A percentile compares a stretch with the other conserved stretches of the same genome.
Evolutionary conservation across 2,888 invertebrate species (phyloP).

Genomic region (Pyrgus malvae): DNA sequence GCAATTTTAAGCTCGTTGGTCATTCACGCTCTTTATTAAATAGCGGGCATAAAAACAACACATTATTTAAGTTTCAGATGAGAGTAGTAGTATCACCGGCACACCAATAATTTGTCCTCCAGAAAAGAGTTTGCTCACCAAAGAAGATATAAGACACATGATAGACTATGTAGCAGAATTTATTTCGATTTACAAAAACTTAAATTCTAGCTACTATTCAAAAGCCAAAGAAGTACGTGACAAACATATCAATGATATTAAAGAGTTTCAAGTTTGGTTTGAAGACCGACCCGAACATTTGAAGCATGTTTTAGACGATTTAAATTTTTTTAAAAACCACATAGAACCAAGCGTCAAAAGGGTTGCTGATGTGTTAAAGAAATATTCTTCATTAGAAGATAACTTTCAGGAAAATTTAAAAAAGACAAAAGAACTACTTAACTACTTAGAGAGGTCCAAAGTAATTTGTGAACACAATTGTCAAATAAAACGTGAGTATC

Average conservation of each 20-base stretch:
- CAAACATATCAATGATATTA: slow-evolving; percentile 33
- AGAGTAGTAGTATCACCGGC: neutral
- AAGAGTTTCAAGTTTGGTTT: slow-evolving; percentile 36
- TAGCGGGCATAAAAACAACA: too few relatives aligned
- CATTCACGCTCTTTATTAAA: too few relatives aligned
- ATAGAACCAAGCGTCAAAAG: slow-evolving; percentile 38
- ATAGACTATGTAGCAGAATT: slow-evolving; percentile 37
- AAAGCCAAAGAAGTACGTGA: slow-evolving; percentile 33
- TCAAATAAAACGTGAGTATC: slow-evolving; percentile 29
- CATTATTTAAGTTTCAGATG: neutral
- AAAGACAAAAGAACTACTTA: slow-evolving; percentile 18
- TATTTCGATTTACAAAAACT: slow-evolving; percentile 32
- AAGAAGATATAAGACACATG: slow-evolving; percentile 42
- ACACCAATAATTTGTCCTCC: slow-evolving; percentile 29
- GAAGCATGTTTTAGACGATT: slow-evolving; percentile 44
- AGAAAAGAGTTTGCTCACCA: slow-evolving; percentile 36
- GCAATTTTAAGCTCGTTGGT: too few relatives aligned
- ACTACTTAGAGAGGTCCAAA: slow-evolving; percentile 28
- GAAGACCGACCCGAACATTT: slow-evolving; percentile 45
- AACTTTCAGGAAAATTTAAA: slow-evolving; percentile 27
- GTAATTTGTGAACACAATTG: slow-evolving; percentile 44
- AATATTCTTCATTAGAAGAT: slow-evolving; percentile 31
- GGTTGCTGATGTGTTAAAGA: slow-evolving; percentile 30
- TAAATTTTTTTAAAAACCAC: slow-evolving; percentile 32
- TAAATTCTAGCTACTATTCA: slow-evolving; percentile 34